Evolutionary conservation across 2,888 invertebrate genomes (phyloP).

Genomic region (Diogma glabrata): DNA sequence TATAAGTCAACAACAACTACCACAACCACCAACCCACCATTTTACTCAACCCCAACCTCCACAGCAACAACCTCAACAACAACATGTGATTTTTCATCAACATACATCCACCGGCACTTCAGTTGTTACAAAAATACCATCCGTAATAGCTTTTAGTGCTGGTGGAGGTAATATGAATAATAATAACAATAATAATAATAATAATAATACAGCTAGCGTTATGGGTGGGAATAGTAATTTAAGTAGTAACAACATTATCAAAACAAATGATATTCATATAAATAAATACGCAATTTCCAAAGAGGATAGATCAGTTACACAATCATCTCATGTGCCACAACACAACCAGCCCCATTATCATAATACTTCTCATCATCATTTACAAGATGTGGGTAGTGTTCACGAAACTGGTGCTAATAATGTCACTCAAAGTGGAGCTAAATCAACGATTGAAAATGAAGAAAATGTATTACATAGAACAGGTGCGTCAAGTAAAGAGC

Average conservation of each 20-base stretch:
- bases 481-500: conserved; percentile 29
- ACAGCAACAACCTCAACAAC: conserved; percentile 16
- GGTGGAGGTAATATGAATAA: conserved; percentile 13
- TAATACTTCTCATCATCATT: not conserved
- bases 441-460: conserved; percentile 9
- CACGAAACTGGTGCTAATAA: conserved; percentile 5
- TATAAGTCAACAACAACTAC: conserved; percentile 12
- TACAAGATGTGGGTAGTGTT: conserved; percentile 7
- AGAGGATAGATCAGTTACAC: conserved; percentile 11
- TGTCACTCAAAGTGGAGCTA: conserved; percentile 9
- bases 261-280: conserved; percentile 2
- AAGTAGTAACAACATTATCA: conserved; percentile 22
- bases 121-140: conserved; percentile 14
- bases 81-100: conserved; percentile 15
- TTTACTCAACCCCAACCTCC: conserved; percentile 15
- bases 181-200: too few relatives aligned
- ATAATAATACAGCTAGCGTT: too few relatives aligned
- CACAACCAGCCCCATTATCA: conserved; percentile 16
- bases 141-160: conserved; percentile 7
- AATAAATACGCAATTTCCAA: conserved; percentile 4
- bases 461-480: conserved; percentile 13
- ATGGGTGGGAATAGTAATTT: too few relatives aligned
- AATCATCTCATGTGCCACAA: conserved; percentile 25
- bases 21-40: conserved; percentile 15
- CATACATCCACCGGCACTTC: conserved; percentile 6